These are phyloP conservation scores for Dolichoris vasculosae DNA, from an alignment of 1,140 invertebrate genomes.

Conservation along the genomic window DNA sequence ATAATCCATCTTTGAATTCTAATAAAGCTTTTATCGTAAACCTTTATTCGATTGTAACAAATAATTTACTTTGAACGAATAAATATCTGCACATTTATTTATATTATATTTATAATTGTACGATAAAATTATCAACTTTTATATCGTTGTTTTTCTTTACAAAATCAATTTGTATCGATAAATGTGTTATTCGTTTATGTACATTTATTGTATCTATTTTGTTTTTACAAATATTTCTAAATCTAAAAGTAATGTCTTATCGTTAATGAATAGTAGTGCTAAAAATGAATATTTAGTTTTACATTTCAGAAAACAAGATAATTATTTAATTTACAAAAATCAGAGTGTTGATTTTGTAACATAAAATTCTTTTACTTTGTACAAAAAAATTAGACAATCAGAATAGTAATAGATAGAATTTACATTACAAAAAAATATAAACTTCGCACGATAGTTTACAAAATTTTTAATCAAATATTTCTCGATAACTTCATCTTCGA, in stretches of 20 bases:
- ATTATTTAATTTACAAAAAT: conserved; percentile 6
- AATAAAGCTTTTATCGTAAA: no score
- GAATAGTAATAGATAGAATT: background rate
- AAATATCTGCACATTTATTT: no score
- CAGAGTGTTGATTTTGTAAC: background rate
- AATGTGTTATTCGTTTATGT: no score
- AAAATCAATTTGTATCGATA: no score
- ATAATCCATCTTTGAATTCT: no score
- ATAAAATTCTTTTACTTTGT: background rate
- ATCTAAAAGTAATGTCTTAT: background rate
- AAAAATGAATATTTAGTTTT: background rate
- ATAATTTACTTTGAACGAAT: no score
- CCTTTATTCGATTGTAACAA: no score
- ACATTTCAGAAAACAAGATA: background rate
- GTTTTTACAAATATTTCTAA: no score
- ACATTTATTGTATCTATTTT: no score
- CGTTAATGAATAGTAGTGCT: background rate
- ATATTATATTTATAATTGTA: no score
- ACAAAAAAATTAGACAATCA: background rate
- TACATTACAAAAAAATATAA: background rate
- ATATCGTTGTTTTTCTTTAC: no score
- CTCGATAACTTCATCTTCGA: conserved; percentile 58
- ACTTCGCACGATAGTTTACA: background rate
- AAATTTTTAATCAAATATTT: background rate
- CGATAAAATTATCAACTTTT: no score